Evolutionary conservation across 2,888 invertebrate genomes (phyloP).

Genomic region (Melipona beecheii): DNA sequence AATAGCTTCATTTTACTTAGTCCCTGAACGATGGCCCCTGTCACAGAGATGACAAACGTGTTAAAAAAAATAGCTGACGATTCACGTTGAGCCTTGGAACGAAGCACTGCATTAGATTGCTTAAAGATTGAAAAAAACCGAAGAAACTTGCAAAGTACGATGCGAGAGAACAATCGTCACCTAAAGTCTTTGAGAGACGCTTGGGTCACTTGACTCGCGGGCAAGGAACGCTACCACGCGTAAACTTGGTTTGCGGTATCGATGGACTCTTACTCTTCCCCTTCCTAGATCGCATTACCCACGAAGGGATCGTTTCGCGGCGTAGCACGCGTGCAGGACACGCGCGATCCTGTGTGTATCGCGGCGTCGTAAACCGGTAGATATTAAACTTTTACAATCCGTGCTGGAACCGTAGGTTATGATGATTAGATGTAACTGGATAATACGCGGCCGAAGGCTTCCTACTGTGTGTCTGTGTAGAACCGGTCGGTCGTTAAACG

Average conservation of each 20-base stretch:
- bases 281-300: slow-evolving; percentile 24
- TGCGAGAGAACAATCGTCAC: too few species aligned
- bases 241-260: slow-evolving; percentile 9
- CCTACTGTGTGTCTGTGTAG: slow-evolving; percentile 72
- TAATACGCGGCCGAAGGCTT: slow-evolving; percentile 74
- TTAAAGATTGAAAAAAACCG: too few species aligned
- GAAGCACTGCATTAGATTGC: too few species aligned
- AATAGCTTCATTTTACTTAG: too few species aligned
- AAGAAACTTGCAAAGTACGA: too few species aligned
- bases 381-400: slow-evolving; percentile 84
- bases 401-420: slow-evolving; percentile 80
- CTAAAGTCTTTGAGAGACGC: background rate
- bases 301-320: background rate
- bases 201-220: background rate
- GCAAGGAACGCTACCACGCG: background rate
- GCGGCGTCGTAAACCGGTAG: slow-evolving; percentile 81
- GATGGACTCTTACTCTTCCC: slow-evolving; percentile 4
- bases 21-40: too few species aligned
- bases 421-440: slow-evolving; percentile 84
- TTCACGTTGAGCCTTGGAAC: too few species aligned
- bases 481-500: slow-evolving; percentile 79
- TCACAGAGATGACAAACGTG: too few species aligned
- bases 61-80: too few species aligned
- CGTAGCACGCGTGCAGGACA: slow-evolving; percentile 31
- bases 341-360: slow-evolving; percentile 67